Conservation (phyloP, 23 tunicate species). For the Halocynthia roretzi region DNA sequence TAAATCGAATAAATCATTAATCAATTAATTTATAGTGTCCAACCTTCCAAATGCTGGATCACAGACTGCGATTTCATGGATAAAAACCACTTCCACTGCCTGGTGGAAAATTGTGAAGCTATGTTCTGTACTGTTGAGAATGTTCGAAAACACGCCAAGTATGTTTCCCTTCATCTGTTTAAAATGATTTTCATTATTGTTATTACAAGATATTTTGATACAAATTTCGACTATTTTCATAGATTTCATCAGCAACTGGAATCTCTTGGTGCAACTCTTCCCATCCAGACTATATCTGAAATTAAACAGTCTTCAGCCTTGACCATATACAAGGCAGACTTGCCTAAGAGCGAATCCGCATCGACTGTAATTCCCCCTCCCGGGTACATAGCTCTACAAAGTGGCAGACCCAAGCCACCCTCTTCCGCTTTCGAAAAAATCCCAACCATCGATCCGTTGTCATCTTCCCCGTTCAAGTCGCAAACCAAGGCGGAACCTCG, state of each 20-base stretch:
- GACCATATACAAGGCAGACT: neutral
- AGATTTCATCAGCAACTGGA: conserved; percentile 73
- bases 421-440: too few species aligned
- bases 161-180: conserved; percentile 11
- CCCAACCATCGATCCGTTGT: too few species aligned
- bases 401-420: conserved; percentile 16
- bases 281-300: neutral
- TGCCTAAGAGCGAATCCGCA: neutral
- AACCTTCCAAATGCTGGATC: conserved; percentile 21
- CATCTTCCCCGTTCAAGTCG: neutral
- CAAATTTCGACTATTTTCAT: neutral
- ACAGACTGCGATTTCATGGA: conserved; percentile 37
- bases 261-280: conserved; percentile 18
- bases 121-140: conserved; percentile 34
- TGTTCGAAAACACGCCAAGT: conserved; percentile 58
- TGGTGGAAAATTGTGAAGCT: conserved; percentile 62
- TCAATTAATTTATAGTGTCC: too few species aligned
- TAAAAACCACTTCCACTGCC: conserved; percentile 59
- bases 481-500: too few species aligned
- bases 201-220: neutral
- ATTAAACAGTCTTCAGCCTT: neutral
- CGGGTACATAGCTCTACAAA: conserved; percentile 43
- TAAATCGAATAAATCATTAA: too few species aligned
- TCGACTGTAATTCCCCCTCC: conserved; percentile 28
- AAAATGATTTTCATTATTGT: neutral